Percentiles rank a stretch among this genome's conserved stretches.
Evolutionary conservation across 2,888 invertebrate species (phyloP).

Genomic region (Leucania comma): DNA sequence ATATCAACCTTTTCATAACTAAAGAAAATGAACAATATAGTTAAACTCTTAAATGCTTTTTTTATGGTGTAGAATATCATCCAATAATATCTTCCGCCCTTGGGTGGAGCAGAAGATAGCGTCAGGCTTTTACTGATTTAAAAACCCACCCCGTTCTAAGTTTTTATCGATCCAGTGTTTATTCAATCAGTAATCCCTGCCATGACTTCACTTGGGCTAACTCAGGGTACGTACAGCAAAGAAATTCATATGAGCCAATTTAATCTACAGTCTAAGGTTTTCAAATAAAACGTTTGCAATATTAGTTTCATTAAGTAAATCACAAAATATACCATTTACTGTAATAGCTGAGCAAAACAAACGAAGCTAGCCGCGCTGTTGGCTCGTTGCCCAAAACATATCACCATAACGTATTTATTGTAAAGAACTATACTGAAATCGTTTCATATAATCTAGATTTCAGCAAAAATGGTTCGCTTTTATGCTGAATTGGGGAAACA

Average conservation of each 20-base stretch:
- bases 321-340: slow-evolving; percentile 34
- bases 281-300: slow-evolving; percentile 39
- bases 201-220: neutral
- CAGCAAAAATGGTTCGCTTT: slow-evolving; percentile 14
- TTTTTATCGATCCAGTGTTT: no score
- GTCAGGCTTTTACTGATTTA: no score
- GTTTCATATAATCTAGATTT: slow-evolving; percentile 26
- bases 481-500: slow-evolving; percentile 28
- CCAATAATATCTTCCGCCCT: no score
- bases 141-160: no score
- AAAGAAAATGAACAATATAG: no score
- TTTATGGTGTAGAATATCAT: no score
- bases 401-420: slow-evolving; percentile 44
- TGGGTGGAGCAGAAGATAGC: no score
- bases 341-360: slow-evolving; percentile 35
- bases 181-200: no score
- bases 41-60: no score
- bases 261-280: slow-evolving; percentile 2
- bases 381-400: slow-evolving; percentile 45
- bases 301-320: slow-evolving; percentile 49
- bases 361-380: slow-evolving; percentile 19
- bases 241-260: slow-evolving; percentile 3
- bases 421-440: slow-evolving; percentile 28
- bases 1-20: no score
- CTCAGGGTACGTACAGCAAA: neutral